Evolutionary conservation across 1,140 invertebrate genomes (phyloP).

Genomic region (Papilio dardanus): DNA sequence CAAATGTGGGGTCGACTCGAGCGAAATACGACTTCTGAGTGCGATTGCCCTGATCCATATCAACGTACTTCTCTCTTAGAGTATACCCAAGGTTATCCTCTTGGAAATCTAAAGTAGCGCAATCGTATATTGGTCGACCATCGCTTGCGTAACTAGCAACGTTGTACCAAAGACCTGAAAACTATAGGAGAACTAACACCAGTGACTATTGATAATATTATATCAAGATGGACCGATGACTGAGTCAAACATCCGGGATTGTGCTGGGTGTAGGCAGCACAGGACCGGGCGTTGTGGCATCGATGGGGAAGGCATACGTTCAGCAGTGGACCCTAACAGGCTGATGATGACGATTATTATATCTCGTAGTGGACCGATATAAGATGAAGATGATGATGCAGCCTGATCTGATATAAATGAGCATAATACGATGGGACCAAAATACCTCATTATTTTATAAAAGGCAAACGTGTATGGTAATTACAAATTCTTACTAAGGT

Average conservation of each 20-base stretch:
- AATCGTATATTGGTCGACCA: constrained; percentile 65
- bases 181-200: constrained; percentile 46
- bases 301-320: too few relatives aligned
- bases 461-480: not conserved
- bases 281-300: too few relatives aligned
- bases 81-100: constrained; percentile 75
- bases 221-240: too few relatives aligned
- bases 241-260: too few relatives aligned
- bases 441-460: too few relatives aligned
- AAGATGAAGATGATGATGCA: too few relatives aligned
- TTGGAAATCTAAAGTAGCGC: constrained; percentile 67
- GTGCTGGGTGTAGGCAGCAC: too few relatives aligned
- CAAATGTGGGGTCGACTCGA: constrained; percentile 75
- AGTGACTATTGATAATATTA: too few relatives aligned
- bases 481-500: not conserved
- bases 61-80: constrained; percentile 69
- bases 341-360: too few relatives aligned
- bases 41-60: constrained; percentile 64
- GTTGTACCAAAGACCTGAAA: constrained; percentile 74
- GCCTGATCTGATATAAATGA: too few relatives aligned
- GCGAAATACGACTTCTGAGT: constrained; percentile 75
- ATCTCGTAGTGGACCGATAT: not conserved
- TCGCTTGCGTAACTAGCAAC: constrained; percentile 70
- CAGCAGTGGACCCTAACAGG: too few relatives aligned
- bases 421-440: too few relatives aligned